Base-by-base conservation (phyloP, 2,797 vertebrate species). In the Cossypha caffra region DNA sequence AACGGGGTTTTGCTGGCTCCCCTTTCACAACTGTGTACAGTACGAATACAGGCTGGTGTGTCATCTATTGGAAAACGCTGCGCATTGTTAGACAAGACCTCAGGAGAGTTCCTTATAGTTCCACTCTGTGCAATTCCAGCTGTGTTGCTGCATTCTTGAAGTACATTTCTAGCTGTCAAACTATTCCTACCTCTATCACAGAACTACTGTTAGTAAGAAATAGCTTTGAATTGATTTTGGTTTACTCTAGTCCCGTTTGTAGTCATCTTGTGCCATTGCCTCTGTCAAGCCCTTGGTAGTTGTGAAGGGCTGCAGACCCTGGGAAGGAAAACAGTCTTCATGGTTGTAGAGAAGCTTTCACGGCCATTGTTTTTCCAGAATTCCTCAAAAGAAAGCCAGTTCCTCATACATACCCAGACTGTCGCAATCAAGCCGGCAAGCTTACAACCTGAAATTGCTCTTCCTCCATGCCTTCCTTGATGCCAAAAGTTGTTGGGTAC, bases 321-420 rank as follows among this genome's bases (percentile, higher is more conserved):
- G 18, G 19, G 28, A 80, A 79, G 43, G 33, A 80, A 74, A 85
- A 45, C 7, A 33, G 9, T 58, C 48, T 59, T 71, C 2, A 1
- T 24, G 52, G 31, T 24, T 69, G 13, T 43, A 63, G 51, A 78
- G 51, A 45, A 51, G 13, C 25, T 82, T 16, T 75, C 25, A 1
- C 1, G 3, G n/a, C 29, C 11, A 1, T 37, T 58, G 4, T 42
- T 87, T 68, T 86, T 75, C 18, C n/a, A 18, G 55, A 68, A 29
- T 40, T 90, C 16, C 23, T 86, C 11, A 5, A 67, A 61, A 35
- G n/a, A 38, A 20, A 57, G 12, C 28, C 48, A 73, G 38, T 29
- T 87, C 40, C 31, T 29, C 26, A 33, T 1, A 2, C 4, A 1
- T 1, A 2, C 28, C 13, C 28, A 31, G 29, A 31, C 50, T 73